These are phyloP conservation scores for Cataglyphis rosenhaueri DNA, from an alignment of 2,888 invertebrate genomes.

Conservation along the genomic window DNA sequence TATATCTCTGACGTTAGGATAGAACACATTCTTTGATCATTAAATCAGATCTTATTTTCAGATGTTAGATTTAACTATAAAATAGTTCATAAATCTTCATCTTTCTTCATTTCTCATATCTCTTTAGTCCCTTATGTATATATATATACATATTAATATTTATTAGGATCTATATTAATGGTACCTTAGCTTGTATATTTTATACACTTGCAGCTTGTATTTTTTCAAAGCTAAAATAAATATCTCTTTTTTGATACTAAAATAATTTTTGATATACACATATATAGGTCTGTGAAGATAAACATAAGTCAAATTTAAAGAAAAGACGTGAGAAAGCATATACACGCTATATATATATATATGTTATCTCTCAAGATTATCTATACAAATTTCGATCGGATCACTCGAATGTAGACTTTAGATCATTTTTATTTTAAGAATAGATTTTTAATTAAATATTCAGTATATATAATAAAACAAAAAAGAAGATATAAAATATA, in stretches of 20 bases:
- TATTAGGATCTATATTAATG: neutral
- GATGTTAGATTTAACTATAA: neutral
- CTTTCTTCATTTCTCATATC: neutral
- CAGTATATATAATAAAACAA: neutral
- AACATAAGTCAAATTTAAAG: slow-evolving; percentile 20
- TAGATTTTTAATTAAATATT: neutral
- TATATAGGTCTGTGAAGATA: neutral
- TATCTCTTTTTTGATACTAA: neutral
- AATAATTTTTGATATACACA: neutral
- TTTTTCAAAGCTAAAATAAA: neutral
- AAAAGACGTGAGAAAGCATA: neutral
- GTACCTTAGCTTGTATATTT: neutral
- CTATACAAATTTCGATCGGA: too few species aligned
- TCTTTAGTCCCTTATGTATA: neutral
- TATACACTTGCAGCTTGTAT: neutral
- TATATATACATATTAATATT: neutral
- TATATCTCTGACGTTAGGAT: neutral
- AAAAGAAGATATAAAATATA: neutral
- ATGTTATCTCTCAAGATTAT: too few species aligned
- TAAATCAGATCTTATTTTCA: neutral
- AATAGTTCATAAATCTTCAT: neutral
- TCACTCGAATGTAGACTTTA: neutral
- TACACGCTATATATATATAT: too few species aligned
- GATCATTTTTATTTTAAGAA: neutral
- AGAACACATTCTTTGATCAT: neutral